Conservation (phyloP, 1,140 invertebrate genomes). For the Apis mellifera region Amel_HAv3.1 CM009940.2:7087501-7088000, state of each 20-base stretch:
- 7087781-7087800: background rate
- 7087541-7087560: conserved; percentile 23
- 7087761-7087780: background rate
- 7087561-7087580: background rate
- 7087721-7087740: background rate
- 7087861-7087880: too few relatives aligned
- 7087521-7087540: conserved; percentile 37
- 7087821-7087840: conserved; percentile 28
- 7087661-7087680: background rate
- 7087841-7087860: too few relatives aligned
- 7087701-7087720: too few relatives aligned
- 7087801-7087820: conserved; percentile 14
- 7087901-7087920: conserved; percentile 44
- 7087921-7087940: conserved; percentile 46
- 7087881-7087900: conserved; percentile 37
- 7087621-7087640: background rate
- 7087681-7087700: background rate
- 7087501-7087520: conserved; percentile 2
- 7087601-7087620: background rate
- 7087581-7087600: conserved; percentile 36
- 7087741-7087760: background rate
- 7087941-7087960: conserved; percentile 39
- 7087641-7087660: too few relatives aligned
- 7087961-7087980: conserved; percentile 53
- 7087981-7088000: conserved; percentile 49